These are phyloP conservation scores for Callithrix jacchus DNA, from an alignment of 2,113 vertebrate genomes.

Conservation along the genomic window DNA sequence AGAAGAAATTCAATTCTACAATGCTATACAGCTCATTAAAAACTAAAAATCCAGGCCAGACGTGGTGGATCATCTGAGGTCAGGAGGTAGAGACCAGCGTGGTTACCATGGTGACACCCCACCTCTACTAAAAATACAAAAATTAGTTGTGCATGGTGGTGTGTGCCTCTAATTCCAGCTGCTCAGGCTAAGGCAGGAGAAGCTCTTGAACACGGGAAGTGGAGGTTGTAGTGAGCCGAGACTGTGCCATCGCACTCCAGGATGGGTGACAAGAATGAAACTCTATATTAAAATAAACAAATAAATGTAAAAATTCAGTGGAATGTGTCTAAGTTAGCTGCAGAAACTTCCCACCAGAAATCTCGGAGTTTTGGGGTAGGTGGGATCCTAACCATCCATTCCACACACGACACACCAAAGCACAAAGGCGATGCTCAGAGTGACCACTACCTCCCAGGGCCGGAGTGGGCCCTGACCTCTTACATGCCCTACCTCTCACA, in stretches of 20 bases:
- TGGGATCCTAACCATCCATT: not conserved
- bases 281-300: not conserved
- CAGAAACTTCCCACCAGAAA: not conserved
- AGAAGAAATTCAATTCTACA: not conserved
- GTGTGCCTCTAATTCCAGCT: too few species aligned
- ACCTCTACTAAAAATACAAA: too few species aligned
- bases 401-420: not conserved
- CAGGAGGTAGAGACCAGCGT: too few species aligned
- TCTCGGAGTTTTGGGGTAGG: rapidly evolving
- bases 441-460: rapidly evolving
- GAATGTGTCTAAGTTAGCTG: not conserved
- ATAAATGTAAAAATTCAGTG: not conserved
- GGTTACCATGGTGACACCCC: too few species aligned
- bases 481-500: not conserved
- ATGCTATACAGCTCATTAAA: not conserved
- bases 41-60: not conserved
- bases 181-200: too few species aligned
- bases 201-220: too few species aligned
- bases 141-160: too few species aligned
- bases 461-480: not conserved
- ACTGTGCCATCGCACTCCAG: too few species aligned
- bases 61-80: too few species aligned
- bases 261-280: too few species aligned
- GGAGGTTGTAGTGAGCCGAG: too few species aligned
- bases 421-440: not conserved